phyloP scores from a whole-genome alignment of 2,888 invertebrate species.

The Cacoxenus indagator region DNA sequence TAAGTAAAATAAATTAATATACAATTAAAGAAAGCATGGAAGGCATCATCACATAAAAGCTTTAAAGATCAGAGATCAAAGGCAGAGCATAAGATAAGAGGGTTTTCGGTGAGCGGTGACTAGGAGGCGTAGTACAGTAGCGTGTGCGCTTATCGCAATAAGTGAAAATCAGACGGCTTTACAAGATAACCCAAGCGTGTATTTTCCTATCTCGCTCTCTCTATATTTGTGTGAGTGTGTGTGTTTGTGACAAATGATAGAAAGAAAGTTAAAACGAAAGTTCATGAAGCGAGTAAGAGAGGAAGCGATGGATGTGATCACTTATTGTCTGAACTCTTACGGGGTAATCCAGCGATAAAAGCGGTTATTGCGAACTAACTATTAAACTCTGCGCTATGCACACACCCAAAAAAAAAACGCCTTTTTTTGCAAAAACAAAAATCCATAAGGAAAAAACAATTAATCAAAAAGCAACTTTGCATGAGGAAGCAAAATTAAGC shows the following conservation, averaged over 20 bases:
- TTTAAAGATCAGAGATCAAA: too few relatives aligned
- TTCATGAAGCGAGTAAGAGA: background rate
- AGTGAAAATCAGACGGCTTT: background rate
- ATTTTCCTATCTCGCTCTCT: too few relatives aligned
- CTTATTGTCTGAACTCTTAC: too few relatives aligned
- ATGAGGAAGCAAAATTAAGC: conserved; percentile 3
- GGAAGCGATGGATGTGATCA: too few relatives aligned
- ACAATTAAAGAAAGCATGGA: too few relatives aligned
- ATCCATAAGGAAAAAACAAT: background rate
- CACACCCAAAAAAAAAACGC: background rate
- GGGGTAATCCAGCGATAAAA: background rate
- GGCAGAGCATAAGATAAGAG: conserved; percentile 3
- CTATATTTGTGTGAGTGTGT: background rate
- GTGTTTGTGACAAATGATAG: background rate
- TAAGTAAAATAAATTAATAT: too few relatives aligned
- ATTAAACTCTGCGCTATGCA: background rate
- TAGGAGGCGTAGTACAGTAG: background rate
- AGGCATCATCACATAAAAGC: too few relatives aligned
- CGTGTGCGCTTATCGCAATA: background rate
- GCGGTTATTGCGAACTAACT: background rate
- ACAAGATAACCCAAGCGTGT: background rate
- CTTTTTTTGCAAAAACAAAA: background rate
- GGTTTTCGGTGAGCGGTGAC: conserved; percentile 1
- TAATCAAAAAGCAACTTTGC: background rate
- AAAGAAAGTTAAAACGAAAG: background rate